Evolutionary conservation across 2,113 vertebrate species (phyloP).

Genomic region (Montifringilla adamsi): DNA sequence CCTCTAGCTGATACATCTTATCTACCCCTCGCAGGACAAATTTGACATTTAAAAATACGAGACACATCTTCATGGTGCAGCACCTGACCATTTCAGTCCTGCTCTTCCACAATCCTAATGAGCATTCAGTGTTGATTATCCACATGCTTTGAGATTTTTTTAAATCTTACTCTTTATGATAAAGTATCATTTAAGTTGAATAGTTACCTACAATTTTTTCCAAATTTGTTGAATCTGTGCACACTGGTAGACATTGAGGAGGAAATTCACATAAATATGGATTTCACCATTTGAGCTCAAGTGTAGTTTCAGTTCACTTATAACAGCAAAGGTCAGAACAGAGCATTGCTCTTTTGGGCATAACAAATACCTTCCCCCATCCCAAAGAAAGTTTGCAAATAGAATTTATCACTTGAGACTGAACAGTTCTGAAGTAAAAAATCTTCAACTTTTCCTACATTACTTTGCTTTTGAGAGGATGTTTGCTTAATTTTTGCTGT

Average conservation of each 20-base stretch:
- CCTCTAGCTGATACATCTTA: neutral
- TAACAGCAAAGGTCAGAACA: neutral
- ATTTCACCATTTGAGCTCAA: neutral
- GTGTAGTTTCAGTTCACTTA: neutral
- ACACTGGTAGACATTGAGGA: neutral
- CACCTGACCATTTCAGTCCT: neutral
- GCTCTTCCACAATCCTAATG: neutral
- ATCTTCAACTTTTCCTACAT: neutral
- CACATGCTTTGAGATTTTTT: neutral
- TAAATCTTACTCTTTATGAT: neutral
- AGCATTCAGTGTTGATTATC: neutral
- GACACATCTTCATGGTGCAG: neutral
- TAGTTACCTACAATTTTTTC: neutral
- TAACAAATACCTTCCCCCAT: neutral
- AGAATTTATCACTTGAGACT: neutral
- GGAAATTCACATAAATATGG: neutral
- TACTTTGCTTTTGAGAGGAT: neutral
- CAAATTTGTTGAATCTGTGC: neutral
- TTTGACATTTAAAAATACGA: neutral
- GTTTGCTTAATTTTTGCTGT: neutral
- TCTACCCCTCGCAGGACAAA: neutral
- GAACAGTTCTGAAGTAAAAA: neutral
- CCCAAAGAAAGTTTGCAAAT: neutral
- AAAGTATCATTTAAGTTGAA: neutral
- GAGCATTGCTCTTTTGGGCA: neutral